These are phyloP conservation scores for Potorous gilbertii DNA, from an alignment of 2,797 vertebrate genomes.

Conservation along the genomic window DNA sequence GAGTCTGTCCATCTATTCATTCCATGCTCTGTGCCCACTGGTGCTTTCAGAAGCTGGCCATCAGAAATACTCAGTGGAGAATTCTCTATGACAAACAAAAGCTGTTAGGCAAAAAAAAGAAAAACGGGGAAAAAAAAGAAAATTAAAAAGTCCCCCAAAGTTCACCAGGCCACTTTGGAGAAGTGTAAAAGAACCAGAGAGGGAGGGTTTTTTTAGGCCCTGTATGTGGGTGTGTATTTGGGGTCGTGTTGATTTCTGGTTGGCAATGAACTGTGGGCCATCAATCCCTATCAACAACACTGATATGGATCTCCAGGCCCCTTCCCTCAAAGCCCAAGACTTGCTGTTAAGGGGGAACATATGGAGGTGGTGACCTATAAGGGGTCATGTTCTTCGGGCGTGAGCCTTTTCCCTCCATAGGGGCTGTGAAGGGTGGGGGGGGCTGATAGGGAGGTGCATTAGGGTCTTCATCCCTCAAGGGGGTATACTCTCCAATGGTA, in stretches of 20 bases:
- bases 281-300: slow-evolving; percentile 88
- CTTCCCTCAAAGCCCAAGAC: slow-evolving; percentile 85
- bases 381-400: slow-evolving; percentile 99
- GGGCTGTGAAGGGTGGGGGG: slow-evolving; percentile 96
- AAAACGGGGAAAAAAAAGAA: slow-evolving; percentile 84
- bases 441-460: slow-evolving; percentile 97
- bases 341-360: slow-evolving; percentile 96
- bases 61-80: slow-evolving; percentile 85
- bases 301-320: slow-evolving; percentile 90
- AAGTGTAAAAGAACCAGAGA: slow-evolving; percentile 71
- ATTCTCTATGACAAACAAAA: slow-evolving; percentile 91
- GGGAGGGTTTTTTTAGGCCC: slow-evolving; percentile 79
- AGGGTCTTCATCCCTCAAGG: slow-evolving; percentile 96
- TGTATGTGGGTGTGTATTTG: slow-evolving; percentile 73
- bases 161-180: slow-evolving; percentile 80
- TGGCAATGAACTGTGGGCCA: slow-evolving; percentile 84
- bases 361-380: slow-evolving; percentile 97
- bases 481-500: slow-evolving; percentile 94
- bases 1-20: slow-evolving; percentile 77
- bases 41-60: slow-evolving; percentile 86
- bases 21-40: slow-evolving; percentile 71
- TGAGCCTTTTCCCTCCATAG: slow-evolving; percentile 98
- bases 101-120: slow-evolving; percentile 87
- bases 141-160: slow-evolving; percentile 82
- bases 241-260: slow-evolving; percentile 83